Evolutionary conservation across 23 tunicate genomes (phyloP).

Genomic region (Clavelina lepadiformis): DNA sequence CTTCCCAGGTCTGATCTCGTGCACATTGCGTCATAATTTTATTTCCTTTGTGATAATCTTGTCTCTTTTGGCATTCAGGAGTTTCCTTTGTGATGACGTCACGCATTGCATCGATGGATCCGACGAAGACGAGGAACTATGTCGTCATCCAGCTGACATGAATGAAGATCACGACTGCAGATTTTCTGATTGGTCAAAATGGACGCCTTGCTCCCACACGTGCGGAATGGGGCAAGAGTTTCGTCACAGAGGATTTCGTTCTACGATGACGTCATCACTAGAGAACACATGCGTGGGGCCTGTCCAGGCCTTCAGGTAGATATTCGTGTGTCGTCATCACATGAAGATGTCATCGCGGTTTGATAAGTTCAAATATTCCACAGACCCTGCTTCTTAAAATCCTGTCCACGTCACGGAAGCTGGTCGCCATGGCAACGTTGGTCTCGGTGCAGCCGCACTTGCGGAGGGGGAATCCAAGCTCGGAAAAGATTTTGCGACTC

Average conservation of each 20-base stretch:
- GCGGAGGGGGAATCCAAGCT: constrained; percentile 63
- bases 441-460: constrained; percentile 57
- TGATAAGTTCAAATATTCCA: not conserved
- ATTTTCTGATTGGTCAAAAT: constrained; percentile 79
- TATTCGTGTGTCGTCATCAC: not conserved
- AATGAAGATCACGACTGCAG: constrained; percentile 6
- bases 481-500: constrained; percentile 48
- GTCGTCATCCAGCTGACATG: constrained; percentile 4
- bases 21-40: no score
- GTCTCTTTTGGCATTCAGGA: constrained; percentile 11
- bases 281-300: constrained; percentile 31
- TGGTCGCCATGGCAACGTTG: constrained; percentile 75
- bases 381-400: constrained; percentile 47
- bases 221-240: constrained; percentile 62
- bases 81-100: constrained; percentile 37
- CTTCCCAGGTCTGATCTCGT: no score
- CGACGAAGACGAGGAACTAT: constrained; percentile 25
- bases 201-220: constrained; percentile 39
- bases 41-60: not conserved
- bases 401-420: constrained; percentile 47
- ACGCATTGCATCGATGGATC: constrained; percentile 41
- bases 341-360: not conserved
- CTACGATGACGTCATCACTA: no score
- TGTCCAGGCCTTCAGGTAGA: constrained; percentile 38
- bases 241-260: constrained; percentile 38